Conservation (phyloP, 2,888 invertebrate genomes). For the Pollenia amentaria region DNA sequence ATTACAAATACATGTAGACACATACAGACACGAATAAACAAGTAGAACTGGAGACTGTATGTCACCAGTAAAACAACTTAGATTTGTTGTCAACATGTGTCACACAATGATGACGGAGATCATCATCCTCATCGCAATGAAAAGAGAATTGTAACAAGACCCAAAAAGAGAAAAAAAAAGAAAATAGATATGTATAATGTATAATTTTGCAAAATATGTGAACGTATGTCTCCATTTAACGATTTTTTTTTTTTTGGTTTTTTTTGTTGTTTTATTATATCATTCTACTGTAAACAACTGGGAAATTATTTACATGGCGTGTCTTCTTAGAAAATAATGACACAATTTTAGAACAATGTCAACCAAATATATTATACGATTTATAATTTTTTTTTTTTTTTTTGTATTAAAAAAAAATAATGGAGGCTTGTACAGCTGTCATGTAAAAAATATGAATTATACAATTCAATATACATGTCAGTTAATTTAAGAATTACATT, state of each 20-base stretch:
- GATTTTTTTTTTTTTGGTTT: neutral
- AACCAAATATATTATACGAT: slow-evolving; percentile 1
- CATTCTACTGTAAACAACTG: neutral
- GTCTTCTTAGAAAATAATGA: slow-evolving; percentile 22
- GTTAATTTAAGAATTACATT: neutral
- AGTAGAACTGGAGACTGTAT: slow-evolving; percentile 39
- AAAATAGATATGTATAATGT: neutral
- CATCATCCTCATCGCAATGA: slow-evolving; percentile 23
- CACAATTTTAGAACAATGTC: slow-evolving; percentile 48
- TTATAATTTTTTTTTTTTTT: neutral
- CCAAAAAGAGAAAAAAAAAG: neutral
- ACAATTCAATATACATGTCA: neutral
- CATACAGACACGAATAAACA: slow-evolving; percentile 16
- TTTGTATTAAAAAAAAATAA: neutral
- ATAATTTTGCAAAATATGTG: neutral
- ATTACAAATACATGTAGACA: neutral
- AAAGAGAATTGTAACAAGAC: neutral
- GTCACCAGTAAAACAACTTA: slow-evolving; percentile 64
- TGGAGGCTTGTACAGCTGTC: neutral
- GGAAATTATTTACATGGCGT: slow-evolving; percentile 2
- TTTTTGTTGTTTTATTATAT: too few relatives aligned
- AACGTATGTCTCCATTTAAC: slow-evolving; percentile 8
- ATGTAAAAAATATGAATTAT: slow-evolving; percentile 4
- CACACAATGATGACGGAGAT: slow-evolving; percentile 59
- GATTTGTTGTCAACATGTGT: slow-evolving; percentile 73